phyloP scores from a whole-genome alignment of 2,113 vertebrate species.

The Calidris pugnax region DNA sequence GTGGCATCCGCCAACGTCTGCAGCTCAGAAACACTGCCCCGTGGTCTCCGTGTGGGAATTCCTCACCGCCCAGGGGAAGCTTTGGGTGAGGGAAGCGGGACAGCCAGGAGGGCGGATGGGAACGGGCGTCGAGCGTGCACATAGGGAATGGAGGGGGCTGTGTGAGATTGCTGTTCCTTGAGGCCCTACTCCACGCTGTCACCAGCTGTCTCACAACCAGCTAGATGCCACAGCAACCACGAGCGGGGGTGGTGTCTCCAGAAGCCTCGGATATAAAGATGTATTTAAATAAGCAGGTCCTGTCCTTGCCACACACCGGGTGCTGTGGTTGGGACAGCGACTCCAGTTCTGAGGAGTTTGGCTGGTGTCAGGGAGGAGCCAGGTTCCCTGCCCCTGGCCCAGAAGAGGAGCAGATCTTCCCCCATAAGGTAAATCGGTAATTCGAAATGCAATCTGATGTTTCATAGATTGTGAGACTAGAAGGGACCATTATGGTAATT shows the following conservation, averaged over 20 bases:
- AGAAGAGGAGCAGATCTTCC: not conserved
- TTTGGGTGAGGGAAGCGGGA: not conserved
- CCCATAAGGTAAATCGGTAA: not conserved
- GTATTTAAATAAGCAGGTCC: not conserved
- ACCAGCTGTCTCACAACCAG: not conserved
- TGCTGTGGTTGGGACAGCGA: rapidly evolving
- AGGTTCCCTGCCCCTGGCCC: not conserved
- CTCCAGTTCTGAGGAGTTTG: not conserved
- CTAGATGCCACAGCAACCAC: not conserved
- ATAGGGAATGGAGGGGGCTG: not conserved
- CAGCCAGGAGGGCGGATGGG: not conserved
- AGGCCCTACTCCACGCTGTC: not conserved
- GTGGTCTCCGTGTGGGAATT: not conserved
- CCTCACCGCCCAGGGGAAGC: not conserved
- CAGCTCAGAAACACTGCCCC: not conserved
- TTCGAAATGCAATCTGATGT: not conserved
- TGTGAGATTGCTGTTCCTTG: not conserved
- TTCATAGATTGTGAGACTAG: not conserved
- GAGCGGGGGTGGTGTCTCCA: not conserved
- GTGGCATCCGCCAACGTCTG: rapidly evolving
- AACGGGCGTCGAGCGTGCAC: not conserved
- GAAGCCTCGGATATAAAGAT: not conserved
- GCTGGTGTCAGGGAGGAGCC: not conserved
- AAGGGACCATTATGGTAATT: not conserved
- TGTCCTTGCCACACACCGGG: not conserved